Evolutionary conservation across 2,888 invertebrate species (phyloP), one percentile per base, ranked within the genome.

Genomic region (Patella ulyssiponensis): DNA sequence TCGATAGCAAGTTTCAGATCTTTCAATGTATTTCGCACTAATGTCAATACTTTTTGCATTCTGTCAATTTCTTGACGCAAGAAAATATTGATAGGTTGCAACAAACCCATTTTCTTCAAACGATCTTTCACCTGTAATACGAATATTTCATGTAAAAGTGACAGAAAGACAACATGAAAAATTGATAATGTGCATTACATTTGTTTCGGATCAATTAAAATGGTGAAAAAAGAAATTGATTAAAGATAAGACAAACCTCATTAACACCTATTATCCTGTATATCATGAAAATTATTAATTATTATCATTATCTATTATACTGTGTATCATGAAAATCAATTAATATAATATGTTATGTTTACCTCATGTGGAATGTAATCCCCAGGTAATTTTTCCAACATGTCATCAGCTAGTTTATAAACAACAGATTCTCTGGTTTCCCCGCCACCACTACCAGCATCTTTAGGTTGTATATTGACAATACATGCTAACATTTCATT

Each of bases 81-180:
- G 92, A 98, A 98, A 87, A 98, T 98, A 90, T 98, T 98, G 96
- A 98, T 97, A 0, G 98, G 98, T 75, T 97, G 93, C 77, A 98
- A 93, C 15, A 96, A 95, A 0, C 98, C 98, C 97, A 98, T 97
- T 87, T 96, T 94, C 84, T 94, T 95, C 69, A 98, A 92, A 3
- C 97, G 95, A 90, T 98, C 98, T 90, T 95, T 90, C n/a, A 92
- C 92, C 92, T 92, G 78, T 0, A 80, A 74, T 74, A 58, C 54
- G 20, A 12, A 44, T 44, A 44, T 44, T 44, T 9, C 9, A 44
- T 44, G 44, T 44, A 9, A 7, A 44, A 44, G 44, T 44, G 44
- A 44, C 9, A 44, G 44, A 9, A 44, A 44, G 44, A 44, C 44
- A 44, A 9, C 44, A 44, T 44, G 44, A 44, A 44, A 1, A 44